phyloP scores from a whole-genome alignment of 2,888 invertebrate genomes.

The Yponomeuta evonymella region DNA sequence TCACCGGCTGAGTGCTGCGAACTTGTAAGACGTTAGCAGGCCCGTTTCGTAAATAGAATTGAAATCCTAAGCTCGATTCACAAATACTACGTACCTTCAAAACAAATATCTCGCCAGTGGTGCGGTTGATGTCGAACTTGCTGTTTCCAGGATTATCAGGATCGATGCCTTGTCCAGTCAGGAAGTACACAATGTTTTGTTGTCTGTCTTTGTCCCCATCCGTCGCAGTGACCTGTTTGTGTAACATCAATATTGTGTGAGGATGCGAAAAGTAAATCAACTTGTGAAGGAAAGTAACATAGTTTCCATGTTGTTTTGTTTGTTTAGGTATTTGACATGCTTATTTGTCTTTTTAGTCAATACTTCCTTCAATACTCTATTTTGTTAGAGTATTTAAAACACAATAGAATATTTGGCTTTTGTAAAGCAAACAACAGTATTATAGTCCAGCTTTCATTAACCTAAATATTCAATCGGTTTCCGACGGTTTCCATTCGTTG shows the following conservation, averaged over 20 bases:
- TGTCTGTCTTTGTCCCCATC: conserved; percentile 97
- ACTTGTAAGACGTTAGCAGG: not conserved
- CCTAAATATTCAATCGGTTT: not conserved
- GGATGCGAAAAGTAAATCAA: conserved; percentile 4
- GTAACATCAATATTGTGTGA: conserved; percentile 14
- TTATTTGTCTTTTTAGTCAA: not conserved
- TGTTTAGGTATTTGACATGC: not conserved
- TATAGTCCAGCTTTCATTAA: not conserved
- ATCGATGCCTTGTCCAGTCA: conserved; percentile 96
- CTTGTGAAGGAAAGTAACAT: not conserved
- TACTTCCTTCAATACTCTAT: not conserved
- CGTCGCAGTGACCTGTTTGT: conserved; percentile 91
- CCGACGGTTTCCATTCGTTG: not conserved
- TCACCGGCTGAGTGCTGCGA: conserved; percentile 4
- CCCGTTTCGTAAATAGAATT: not conserved
- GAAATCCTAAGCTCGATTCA: not conserved
- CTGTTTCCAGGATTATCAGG: conserved; percentile 96
- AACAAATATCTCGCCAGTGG: conserved; percentile 96
- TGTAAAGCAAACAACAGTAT: not conserved
- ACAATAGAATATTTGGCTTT: not conserved
- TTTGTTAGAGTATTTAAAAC: no score
- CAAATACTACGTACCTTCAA: conserved; percentile 83
- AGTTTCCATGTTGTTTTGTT: conserved; percentile 4
- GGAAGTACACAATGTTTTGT: conserved; percentile 96
- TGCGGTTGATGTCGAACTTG: conserved; percentile 97